Conservation (phyloP, 2,888 invertebrate genomes). For the Caenorhabditis angaria region DNA sequence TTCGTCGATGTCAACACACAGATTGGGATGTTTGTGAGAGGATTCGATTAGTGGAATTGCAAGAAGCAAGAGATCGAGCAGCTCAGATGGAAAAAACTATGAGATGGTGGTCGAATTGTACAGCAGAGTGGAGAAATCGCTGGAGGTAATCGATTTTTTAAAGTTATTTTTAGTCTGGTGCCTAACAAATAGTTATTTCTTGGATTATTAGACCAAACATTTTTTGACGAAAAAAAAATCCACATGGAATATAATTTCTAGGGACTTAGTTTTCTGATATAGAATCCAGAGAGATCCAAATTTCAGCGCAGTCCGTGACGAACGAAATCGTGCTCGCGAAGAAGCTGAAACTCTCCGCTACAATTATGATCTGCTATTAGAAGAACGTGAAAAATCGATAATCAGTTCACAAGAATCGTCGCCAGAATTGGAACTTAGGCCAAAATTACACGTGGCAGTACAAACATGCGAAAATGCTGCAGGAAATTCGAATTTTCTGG, state of each 20-base stretch:
- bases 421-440: slow-evolving; percentile 8
- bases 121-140: slow-evolving; percentile 92
- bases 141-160: slow-evolving; percentile 84
- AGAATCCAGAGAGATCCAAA: neutral
- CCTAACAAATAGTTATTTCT: no score
- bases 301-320: slow-evolving; percentile 78
- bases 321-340: slow-evolving; percentile 90
- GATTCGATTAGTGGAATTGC: slow-evolving; percentile 83
- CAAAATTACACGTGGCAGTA: neutral
- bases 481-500: slow-evolving; percentile 3
- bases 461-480: neutral
- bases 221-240: slow-evolving; percentile 6
- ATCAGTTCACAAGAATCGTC: slow-evolving; percentile 19
- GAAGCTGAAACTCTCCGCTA: slow-evolving; percentile 76
- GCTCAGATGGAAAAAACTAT: slow-evolving; percentile 99
- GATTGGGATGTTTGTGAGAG: slow-evolving; percentile 76
- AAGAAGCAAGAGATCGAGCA: slow-evolving; percentile 88
- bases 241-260: neutral
- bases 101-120: slow-evolving; percentile 98
- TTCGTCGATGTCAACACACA: slow-evolving; percentile 63
- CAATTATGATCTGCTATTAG: slow-evolving; percentile 35
- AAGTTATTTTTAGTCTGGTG: no score
- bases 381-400: slow-evolving; percentile 23
- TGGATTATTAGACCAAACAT: neutral
- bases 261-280: no score